Evolutionary conservation across 2,888 invertebrate species (phyloP).

Genomic region (Steinernema scapterisci): DNA sequence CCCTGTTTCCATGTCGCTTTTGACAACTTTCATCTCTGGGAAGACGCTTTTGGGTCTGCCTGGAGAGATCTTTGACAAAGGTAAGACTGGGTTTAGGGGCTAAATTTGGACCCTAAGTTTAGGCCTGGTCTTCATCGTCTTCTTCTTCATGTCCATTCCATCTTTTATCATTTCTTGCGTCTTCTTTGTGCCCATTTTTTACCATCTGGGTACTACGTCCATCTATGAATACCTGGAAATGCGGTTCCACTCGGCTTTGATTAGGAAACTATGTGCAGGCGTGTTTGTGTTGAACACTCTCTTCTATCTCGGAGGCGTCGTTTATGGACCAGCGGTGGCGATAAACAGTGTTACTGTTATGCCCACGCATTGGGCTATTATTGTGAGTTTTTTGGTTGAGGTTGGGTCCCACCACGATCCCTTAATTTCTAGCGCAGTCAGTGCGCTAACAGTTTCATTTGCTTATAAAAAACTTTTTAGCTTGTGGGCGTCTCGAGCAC

Average conservation of each 20-base stretch:
- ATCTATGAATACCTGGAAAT: slow-evolving; percentile 39
- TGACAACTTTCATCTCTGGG: slow-evolving; percentile 35
- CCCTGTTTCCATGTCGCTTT: slow-evolving; percentile 25
- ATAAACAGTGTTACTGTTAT: slow-evolving; percentile 34
- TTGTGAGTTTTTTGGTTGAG: slow-evolving; percentile 8
- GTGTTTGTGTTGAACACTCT: slow-evolving; percentile 32
- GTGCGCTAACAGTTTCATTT: no score
- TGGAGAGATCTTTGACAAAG: slow-evolving; percentile 28
- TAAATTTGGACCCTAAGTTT: neutral
- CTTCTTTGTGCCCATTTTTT: slow-evolving; percentile 36
- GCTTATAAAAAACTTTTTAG: neutral
- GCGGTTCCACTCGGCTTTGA: slow-evolving; percentile 23
- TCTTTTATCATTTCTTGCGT: slow-evolving; percentile 11
- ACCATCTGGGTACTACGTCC: slow-evolving; percentile 3
- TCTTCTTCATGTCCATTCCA: neutral
- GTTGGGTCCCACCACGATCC: neutral
- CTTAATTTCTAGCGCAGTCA: no score
- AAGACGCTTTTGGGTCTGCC: slow-evolving; percentile 20
- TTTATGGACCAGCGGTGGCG: slow-evolving; percentile 37
- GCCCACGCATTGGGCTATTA: slow-evolving; percentile 12
- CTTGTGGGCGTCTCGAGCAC: slow-evolving; percentile 34
- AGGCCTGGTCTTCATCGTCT: slow-evolving; percentile 48
- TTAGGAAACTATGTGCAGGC: slow-evolving; percentile 25
- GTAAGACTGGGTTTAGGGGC: neutral
- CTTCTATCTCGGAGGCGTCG: slow-evolving; percentile 38